Evolutionary conservation across 1,140 invertebrate species (phyloP).

Genomic region (Ostrea denselamellosa): DNA sequence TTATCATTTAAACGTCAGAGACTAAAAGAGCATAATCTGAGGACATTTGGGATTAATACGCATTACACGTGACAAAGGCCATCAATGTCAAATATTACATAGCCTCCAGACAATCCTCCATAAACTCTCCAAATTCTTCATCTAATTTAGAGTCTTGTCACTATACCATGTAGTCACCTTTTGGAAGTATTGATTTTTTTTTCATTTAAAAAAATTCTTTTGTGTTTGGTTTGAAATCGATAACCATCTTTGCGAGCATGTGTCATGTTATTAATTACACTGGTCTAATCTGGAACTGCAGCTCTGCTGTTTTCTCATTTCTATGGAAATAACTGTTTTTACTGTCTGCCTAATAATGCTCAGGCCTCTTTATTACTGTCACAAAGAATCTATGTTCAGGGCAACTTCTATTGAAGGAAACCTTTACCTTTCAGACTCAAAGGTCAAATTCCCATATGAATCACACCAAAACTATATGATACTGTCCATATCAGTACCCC

Average conservation of each 20-base stretch:
- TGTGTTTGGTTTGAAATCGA: slow-evolving; percentile 23
- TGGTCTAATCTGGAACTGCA: not conserved
- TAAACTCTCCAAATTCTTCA: not conserved
- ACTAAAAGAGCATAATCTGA: not conserved
- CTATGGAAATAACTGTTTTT: slow-evolving; percentile 32
- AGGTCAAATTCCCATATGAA: not conserved
- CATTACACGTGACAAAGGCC: not conserved
- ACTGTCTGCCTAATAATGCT: not conserved
- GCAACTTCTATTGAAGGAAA: not conserved
- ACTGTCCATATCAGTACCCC: too few relatives aligned
- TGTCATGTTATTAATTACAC: not conserved
- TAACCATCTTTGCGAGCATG: slow-evolving; percentile 28
- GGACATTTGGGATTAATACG: not conserved
- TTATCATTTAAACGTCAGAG: not conserved
- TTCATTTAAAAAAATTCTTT: slow-evolving; percentile 8
- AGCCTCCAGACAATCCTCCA: not conserved
- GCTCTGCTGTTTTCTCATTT: slow-evolving; percentile 33
- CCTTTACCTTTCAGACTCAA: not conserved
- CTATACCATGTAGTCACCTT: not conserved
- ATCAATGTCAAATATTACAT: not conserved
- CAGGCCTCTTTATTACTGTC: slow-evolving; percentile 15
- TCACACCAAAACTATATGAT: too few relatives aligned
- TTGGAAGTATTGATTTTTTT: slow-evolving; percentile 15
- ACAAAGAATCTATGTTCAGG: not conserved
- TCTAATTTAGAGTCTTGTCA: not conserved